Evolutionary conservation across 2,113 vertebrate species (phyloP).

Genomic region (Sminthopsis crassicaudata): DNA sequence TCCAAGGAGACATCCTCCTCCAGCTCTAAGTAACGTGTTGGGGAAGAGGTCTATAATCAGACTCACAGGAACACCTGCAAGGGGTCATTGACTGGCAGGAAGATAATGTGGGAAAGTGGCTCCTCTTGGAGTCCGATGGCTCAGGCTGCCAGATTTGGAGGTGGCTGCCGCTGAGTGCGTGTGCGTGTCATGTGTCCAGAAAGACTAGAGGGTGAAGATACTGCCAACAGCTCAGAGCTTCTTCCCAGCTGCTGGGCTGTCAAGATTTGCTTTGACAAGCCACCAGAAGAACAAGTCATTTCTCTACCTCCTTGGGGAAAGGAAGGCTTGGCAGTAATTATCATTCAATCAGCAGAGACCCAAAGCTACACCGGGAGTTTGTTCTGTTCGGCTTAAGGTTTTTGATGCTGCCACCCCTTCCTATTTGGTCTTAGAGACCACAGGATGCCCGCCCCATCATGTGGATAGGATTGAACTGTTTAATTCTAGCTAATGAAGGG

Average conservation of each 20-base stretch:
- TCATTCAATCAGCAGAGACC: slow-evolving; percentile 7
- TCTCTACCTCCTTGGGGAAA: background rate
- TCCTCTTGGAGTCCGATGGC: background rate
- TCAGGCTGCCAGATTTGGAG: background rate
- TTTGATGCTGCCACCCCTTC: background rate
- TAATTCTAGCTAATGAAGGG: background rate
- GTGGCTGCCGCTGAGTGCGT: background rate
- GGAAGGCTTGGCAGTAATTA: background rate
- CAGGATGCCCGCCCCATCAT: background rate
- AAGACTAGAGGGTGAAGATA: background rate
- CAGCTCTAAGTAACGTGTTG: background rate
- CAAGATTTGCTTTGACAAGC: slow-evolving; percentile 7
- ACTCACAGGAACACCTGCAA: background rate
- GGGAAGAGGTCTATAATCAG: background rate
- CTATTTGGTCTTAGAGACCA: background rate
- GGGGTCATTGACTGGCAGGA: background rate
- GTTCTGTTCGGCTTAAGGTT: background rate
- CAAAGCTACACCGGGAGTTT: background rate
- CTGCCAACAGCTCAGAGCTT: background rate
- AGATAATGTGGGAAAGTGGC: background rate
- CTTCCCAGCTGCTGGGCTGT: background rate
- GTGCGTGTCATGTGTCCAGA: background rate
- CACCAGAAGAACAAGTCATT: slow-evolving; percentile 13
- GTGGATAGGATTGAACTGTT: background rate
- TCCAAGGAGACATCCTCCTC: background rate